Base-by-base conservation (phyloP, 53 echinoderm and acorn worm species). In the Antedon mediterranea region DNA sequence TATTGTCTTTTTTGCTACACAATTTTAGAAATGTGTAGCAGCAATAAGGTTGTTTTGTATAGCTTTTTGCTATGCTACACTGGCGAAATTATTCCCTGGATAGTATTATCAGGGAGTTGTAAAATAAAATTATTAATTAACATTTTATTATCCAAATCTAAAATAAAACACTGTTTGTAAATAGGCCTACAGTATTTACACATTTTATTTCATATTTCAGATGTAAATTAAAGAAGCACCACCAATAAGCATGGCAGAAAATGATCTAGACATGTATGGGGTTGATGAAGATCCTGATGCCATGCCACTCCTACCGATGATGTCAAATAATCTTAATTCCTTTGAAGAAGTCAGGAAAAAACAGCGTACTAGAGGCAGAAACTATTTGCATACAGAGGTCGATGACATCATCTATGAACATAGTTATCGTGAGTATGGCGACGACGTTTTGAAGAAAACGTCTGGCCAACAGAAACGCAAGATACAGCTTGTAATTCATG, bases 401-500 rank as follows among this genome's bases (percentile, higher is more conserved):
- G 94, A 94, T 77, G 73, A 73, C 28, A 87, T 91, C 30, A 34
- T 94, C 74, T 84, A 82, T 33, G 92, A 92, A 57, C 76, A 81
- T 29, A 88, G 91, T 6, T 87, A 83, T 27, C 74, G 14, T 3
- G 5, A 76, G 32, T 32, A 32, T 6, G 34, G 33, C 9, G 84
- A 82, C 30, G 87, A 82, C 34, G 87, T 80, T 75, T 76, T 91
- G 26, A 75, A 90, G 30, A 85, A 86, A 5, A 80, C 84, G n/a
- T 84, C 91, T 9, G 79, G 81, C n/a, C 86, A 82, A 32, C 89
- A 90, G 76, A 90, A 92, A 74, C 85, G 92, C 4, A 87, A 84
- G 82, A 91, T 86, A 18, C 85, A 86, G 41, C 80, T 97, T 71
- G 83, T 97, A 13, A 80, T 88, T 32, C 89, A 91, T 41, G 92